Percentiles rank a stretch among this genome's conserved stretches.
phyloP scores from a whole-genome alignment of 2,888 invertebrate species.

The Meta bourneti region DNA sequence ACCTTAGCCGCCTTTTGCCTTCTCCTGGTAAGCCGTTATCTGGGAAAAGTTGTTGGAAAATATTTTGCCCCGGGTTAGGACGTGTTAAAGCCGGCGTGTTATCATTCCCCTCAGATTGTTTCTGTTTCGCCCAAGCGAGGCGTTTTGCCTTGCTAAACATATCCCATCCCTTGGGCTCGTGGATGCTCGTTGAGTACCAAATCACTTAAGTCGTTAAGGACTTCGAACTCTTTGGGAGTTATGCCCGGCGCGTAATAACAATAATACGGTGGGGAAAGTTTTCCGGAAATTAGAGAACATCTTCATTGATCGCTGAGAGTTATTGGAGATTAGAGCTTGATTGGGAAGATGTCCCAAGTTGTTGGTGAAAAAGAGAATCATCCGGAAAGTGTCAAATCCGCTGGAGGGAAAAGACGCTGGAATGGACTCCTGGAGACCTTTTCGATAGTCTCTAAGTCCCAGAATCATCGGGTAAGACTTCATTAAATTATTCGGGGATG shows the following conservation, averaged over 20 bases:
- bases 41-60: constrained; percentile 47
- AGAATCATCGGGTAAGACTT: neutral
- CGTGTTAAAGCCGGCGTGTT: constrained; percentile 47
- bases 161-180: constrained; percentile 38
- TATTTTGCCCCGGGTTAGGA: constrained; percentile 35
- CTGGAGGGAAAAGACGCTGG: constrained; percentile 5
- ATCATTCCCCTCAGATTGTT: constrained; percentile 57
- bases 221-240: constrained; percentile 44
- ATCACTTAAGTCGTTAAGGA: constrained; percentile 74
- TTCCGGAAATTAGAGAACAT: constrained; percentile 55
- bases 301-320: constrained; percentile 43
- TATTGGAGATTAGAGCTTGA: constrained; percentile 56
- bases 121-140: constrained; percentile 42
- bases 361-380: neutral
- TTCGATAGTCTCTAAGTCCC: neutral
- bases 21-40: constrained; percentile 27
- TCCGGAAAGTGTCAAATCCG: neutral
- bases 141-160: neutral
- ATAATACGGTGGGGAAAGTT: constrained; percentile 47
- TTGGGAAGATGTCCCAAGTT: neutral
- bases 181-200: constrained; percentile 41
- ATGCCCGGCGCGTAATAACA: constrained; percentile 29
- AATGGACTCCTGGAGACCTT: neutral
- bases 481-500: constrained; percentile 16
- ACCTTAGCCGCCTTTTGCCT: too few species aligned